Conservation (phyloP, 2,113 vertebrate species). For the Haemorhous mexicanus region DNA sequence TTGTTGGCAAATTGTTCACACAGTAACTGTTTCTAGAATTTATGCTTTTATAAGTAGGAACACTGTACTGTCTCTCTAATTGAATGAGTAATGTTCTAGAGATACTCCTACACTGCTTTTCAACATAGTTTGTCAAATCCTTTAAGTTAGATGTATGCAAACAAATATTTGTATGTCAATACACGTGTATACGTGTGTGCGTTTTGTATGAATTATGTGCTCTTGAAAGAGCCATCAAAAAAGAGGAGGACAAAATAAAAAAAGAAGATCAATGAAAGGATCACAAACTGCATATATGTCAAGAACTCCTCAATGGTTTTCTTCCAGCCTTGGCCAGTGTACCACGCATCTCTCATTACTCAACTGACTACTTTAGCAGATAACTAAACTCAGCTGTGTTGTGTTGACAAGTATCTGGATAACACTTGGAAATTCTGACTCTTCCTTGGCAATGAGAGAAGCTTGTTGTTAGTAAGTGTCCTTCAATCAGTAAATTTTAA, state of each 20-base stretch:
- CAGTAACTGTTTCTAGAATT: not conserved
- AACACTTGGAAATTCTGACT: not conserved
- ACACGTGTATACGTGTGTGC: accelerated
- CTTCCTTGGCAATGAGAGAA: not conserved
- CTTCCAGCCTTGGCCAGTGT: not conserved
- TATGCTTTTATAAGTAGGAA: not conserved
- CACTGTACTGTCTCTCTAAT: not conserved
- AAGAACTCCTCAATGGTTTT: not conserved
- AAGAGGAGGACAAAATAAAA: not conserved
- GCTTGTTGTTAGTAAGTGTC: not conserved
- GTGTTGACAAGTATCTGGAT: not conserved
- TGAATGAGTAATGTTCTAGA: not conserved
- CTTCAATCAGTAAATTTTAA: not conserved
- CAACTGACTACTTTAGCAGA: accelerated
- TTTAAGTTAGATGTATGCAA: not conserved
- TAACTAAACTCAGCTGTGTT: not conserved
- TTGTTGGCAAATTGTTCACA: not conserved
- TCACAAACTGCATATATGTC: not conserved
- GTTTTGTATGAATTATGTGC: not conserved
- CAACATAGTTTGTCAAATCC: not conserved
- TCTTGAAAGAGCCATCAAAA: not conserved
- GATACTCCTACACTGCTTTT: not conserved
- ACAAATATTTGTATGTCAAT: not conserved
- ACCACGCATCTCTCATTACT: not conserved
- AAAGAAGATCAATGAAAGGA: not conserved